Base-by-base conservation (phyloP, 2,797 vertebrate genomes). In the Sebastolobus alascanus region DNA sequence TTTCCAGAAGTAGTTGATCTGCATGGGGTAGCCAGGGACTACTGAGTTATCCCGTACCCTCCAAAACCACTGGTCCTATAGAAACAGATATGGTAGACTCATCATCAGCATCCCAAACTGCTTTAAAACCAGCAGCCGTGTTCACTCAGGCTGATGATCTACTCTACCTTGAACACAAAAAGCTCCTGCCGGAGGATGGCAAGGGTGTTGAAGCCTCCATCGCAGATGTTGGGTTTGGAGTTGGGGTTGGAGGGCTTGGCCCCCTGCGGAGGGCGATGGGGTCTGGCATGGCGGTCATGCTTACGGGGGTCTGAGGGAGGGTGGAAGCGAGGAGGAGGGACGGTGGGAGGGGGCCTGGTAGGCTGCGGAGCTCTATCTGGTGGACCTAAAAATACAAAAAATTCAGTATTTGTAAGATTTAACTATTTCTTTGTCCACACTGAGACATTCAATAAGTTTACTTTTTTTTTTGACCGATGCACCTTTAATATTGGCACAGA, bases 31-130 rank as follows among this genome's bases (percentile, higher is more conserved):
- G 55, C 98, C 98, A 65, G 99, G 98, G 93, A 99, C 97, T 69
- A 99, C 98, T 2, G 97, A 97, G 92, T 99, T 99, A 93, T 99
- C 99, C 79, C 98, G 96, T 60, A 99, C 98, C 68, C 98, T 94
- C 98, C 98, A 99, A 92, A 99, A 99, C 98, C 98, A 99, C 84
- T 99, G 98, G 93, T 99, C 98, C 98, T 99, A 77, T 94, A 93
- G 27, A 88, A 77, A 78, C 1, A 27, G 9, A 84, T 8, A 61
- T 6, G 10, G 37, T 27, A 37, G 16, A 64, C 72, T 46, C 27
- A 75, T 73, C 38, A 33, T 18, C 12, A 25, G 10, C n/a, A 11
- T 61, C 33, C 14, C 13, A 72, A 69, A 38, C 40, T 16, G 16
- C 56, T 56, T 55, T 71, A 37, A 68, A 16, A 67, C 13, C 38